These are phyloP conservation scores for Gryllus longicercus DNA, from an alignment of 2,888 invertebrate genomes.

Conservation along the genomic window DNA sequence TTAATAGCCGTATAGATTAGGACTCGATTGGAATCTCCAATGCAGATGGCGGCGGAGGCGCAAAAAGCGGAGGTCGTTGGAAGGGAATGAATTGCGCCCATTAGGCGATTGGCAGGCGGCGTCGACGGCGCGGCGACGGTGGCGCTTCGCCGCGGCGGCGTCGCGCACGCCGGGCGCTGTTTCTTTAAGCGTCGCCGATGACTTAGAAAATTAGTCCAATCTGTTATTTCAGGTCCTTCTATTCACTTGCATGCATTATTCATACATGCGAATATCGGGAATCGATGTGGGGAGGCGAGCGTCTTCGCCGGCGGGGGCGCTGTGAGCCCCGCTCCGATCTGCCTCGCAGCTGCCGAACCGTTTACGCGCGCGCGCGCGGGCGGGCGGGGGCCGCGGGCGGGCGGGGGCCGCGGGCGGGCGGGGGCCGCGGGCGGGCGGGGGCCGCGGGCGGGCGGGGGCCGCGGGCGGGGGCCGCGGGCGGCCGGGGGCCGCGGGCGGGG, in stretches of 20 bases:
- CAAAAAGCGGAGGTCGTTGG: background rate
- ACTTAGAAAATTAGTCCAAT: background rate
- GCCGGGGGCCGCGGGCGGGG: too few relatives aligned
- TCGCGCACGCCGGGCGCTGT: background rate
- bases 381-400: too few relatives aligned
- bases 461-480: too few relatives aligned
- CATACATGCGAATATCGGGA: background rate
- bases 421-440: too few relatives aligned
- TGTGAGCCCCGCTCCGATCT: too few relatives aligned
- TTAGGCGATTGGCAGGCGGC: background rate
- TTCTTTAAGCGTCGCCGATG: background rate
- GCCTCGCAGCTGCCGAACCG: too few relatives aligned
- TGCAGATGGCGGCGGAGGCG: background rate
- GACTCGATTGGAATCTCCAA: background rate
- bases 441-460: too few relatives aligned
- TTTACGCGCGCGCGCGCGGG: too few relatives aligned
- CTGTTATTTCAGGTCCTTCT: conserved; percentile 6
- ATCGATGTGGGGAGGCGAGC: background rate
- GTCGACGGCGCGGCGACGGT: background rate
- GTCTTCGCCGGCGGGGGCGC: background rate
- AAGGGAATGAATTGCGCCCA: background rate
- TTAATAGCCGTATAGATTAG: conserved; percentile 17
- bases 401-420: too few relatives aligned
- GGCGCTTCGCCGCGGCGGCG: background rate
- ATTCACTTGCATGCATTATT: background rate